phyloP scores from a whole-genome alignment of 2,797 vertebrate genomes.

The Sebastiscus tertius region DNA sequence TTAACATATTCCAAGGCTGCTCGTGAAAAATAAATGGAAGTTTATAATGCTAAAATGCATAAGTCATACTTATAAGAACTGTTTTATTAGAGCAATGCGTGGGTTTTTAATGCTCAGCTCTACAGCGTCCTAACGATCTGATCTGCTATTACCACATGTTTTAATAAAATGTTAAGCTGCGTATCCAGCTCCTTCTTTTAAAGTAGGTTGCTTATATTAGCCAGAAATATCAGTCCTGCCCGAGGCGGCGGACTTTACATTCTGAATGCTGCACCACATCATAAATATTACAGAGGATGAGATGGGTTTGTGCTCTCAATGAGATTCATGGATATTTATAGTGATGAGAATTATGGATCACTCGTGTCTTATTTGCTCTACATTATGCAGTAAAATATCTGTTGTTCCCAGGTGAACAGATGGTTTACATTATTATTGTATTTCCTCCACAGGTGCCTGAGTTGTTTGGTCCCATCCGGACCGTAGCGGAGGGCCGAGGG shows the following conservation, averaged over 20 bases:
- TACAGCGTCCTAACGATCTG: neutral
- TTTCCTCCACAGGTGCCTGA: constrained; percentile 90
- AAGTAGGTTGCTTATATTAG: constrained; percentile 31
- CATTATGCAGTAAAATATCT: neutral
- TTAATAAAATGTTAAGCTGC: constrained; percentile 25
- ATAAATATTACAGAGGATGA: constrained; percentile 55
- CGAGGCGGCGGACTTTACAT: constrained; percentile 6
- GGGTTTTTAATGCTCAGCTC: neutral
- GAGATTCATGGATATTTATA: constrained; percentile 33
- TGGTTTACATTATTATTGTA: neutral
- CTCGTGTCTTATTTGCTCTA: constrained; percentile 17
- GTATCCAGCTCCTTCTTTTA: constrained; percentile 15
- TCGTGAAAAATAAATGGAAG: neutral
- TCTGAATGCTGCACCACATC: constrained; percentile 20
- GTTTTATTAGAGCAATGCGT: neutral
- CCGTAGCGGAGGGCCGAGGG: constrained; percentile 93
- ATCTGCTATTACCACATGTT: neutral
- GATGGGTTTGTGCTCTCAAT: constrained; percentile 15
- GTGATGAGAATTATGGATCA: constrained; percentile 1
- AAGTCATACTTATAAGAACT: neutral
- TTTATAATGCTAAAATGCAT: neutral
- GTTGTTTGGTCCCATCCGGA: constrained; percentile 93
- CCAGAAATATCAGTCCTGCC: constrained; percentile 23
- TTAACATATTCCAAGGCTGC: neutral
- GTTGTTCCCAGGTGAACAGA: neutral